Evolutionary conservation across 2,113 vertebrate genomes (phyloP), one percentile per base, ranked within the genome.

Genomic region (Zingel zingel): DNA sequence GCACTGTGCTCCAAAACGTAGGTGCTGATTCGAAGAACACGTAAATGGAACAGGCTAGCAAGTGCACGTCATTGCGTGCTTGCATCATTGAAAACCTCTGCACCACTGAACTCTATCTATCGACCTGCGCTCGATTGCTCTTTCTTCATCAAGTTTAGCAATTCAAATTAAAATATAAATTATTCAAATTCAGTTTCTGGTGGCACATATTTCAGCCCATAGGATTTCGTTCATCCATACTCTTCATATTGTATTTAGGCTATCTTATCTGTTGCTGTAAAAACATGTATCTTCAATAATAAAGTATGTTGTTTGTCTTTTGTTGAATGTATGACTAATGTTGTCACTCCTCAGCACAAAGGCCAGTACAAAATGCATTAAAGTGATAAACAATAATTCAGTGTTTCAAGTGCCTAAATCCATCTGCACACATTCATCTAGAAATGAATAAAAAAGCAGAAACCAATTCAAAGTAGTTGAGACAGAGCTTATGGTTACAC

Each of bases 191-290:
- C 25, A 25, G 25, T 25, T 25, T 25, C 25, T 25, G 25, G 25
- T 25, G 25, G 25, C 25, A 25, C 25, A 25, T 25, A 25, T 25
- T 25, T 25, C 25, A 25, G 25, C 25, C 25, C 25, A 25, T 25
- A 59, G 57, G 30, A 74, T 84, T 81, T 69, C 54, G 70, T 88
- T 73, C 71, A 89, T 81, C 59, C 66, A 72, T 78, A 73, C 70
- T 77, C 73, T 48, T 71, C 27, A 58, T 27, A 80, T 81, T 0
- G 16, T 18, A 78, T 81, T 79, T 88, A 62, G 10, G 56, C 14
- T 66, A 58, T 57, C 61, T 75, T 16, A 30, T 72, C 70, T 25
- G 19, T 33, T 51, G 23, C 57, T 79, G 19, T 72, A 69, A 68
- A 79, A 82, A 67, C 47, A 56, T 39, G 30, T 18, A 50, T 59